Evolutionary conservation across 2,797 vertebrate species (phyloP), one percentile per base, ranked within the genome.

Genomic region (Atherinosoma microstoma): DNA sequence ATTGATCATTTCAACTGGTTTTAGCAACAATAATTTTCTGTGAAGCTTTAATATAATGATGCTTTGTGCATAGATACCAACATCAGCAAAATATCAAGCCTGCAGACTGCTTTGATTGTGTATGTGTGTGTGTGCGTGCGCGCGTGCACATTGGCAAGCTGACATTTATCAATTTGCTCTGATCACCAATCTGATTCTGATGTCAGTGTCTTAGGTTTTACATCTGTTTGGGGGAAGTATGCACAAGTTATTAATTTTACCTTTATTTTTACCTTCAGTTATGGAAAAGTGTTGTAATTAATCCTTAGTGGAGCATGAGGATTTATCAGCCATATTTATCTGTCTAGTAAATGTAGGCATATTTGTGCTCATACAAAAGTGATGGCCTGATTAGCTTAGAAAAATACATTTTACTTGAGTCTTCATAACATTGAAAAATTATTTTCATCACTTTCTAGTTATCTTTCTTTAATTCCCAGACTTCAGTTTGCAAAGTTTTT

Each of bases 401-500:
- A 49, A 49, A 49, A 9, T 9, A 22, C n/a, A 22, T n/a, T 51
- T 51, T n/a, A 51, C n/a, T 22, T 51, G n/a, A n/a, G 22, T 35
- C 6, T 47, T 59, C 42, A 59, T 30, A 51, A 15, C 22, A 36
- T 51, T 0, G 29, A 32, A 60, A 54, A 3, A 40, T 35, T 12
- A 16, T 20, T 47, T 20, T 18, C 3, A 36, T 18, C 30, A 1
- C 13, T 30, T 8, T 54, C 58, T 56, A n/a, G 20, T n/a, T 47
- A n/a, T 47, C n/a, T 64, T 7, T 77, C 16, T 40, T 40, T 58
- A 35, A 40, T 18, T 8, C 40, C 59, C 64, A 70, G 58, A 58
- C 47, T 9, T 47, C 40, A 18, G 42, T 58, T 24, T 3, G 74
- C 68, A 56, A 22, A 53, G 49, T 69, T 76, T 60, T 67, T 57